These are phyloP conservation scores for Liopterus haemorrhoidalis DNA, from an alignment of 2,888 invertebrate species.

Conservation along the genomic window DNA sequence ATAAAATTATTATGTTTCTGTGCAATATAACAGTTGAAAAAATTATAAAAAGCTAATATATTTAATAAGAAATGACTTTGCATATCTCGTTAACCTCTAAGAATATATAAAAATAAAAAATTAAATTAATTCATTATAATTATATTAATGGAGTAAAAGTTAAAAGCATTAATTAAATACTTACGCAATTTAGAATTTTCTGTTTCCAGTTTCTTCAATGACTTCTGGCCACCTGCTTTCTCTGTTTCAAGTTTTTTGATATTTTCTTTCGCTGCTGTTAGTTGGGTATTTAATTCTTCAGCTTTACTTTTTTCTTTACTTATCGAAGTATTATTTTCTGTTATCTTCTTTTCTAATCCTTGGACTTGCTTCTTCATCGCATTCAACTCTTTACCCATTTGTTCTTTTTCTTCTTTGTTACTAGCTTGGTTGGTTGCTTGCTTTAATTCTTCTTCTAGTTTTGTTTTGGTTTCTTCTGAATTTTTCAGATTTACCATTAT, in stretches of 20 bases:
- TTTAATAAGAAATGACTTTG: too few species aligned
- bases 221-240: conserved; percentile 36
- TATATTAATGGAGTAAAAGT: too few species aligned
- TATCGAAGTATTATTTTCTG: conserved; percentile 49
- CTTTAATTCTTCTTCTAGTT: conserved; percentile 47
- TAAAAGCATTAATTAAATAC: too few species aligned
- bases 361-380: conserved; percentile 51
- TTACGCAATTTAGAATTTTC: conserved; percentile 10
- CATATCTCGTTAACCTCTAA: too few species aligned
- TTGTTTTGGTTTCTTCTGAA: conserved; percentile 48
- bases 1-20: too few species aligned
- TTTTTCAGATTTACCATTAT: conserved; percentile 57
- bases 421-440: conserved; percentile 28
- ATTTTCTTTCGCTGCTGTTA: conserved; percentile 46
- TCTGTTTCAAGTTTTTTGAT: conserved; percentile 57
- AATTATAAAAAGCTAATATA: too few species aligned
- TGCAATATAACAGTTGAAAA: too few species aligned
- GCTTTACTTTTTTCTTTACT: conserved; percentile 50
- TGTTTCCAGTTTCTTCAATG: conserved; percentile 13
- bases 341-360: conserved; percentile 49
- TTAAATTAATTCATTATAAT: too few species aligned
- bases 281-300: conserved; percentile 48
- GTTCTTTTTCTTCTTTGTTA: conserved; percentile 40
- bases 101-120: too few species aligned
- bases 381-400: conserved; percentile 43